Evolutionary conservation across 23 tunicate species (phyloP).

Genomic region (Corella eumyota): DNA sequence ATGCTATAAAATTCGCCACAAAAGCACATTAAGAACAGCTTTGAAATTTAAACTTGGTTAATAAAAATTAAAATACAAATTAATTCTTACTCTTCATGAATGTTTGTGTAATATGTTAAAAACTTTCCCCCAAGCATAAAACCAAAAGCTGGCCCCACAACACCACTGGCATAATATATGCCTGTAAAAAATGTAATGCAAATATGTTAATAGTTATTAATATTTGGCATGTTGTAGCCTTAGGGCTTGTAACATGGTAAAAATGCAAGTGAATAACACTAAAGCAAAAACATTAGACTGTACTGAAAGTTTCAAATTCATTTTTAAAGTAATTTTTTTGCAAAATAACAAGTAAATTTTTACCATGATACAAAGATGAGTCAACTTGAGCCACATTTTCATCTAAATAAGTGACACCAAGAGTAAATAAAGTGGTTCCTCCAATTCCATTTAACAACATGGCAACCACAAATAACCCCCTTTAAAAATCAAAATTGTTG

Average conservation of each 20-base stretch:
- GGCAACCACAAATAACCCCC: constrained; percentile 61
- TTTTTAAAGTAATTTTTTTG: too few relatives aligned
- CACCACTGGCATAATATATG: constrained; percentile 44
- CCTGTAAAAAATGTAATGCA: constrained; percentile 19
- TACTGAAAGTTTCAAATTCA: too few relatives aligned
- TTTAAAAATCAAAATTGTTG: constrained; percentile 2
- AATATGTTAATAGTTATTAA: background rate
- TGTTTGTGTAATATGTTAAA: constrained; percentile 39
- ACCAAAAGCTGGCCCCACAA: constrained; percentile 76
- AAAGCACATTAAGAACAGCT: too few relatives aligned
- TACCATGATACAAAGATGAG: constrained; percentile 70
- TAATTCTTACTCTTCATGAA: constrained; percentile 21
- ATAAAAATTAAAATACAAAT: background rate
- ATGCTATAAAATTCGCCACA: background rate
- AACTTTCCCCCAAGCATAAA: constrained; percentile 50
- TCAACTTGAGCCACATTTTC: constrained; percentile 62
- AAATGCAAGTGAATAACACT: too few relatives aligned
- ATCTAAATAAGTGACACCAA: constrained; percentile 71
- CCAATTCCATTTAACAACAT: constrained; percentile 67
- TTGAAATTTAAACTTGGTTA: too few relatives aligned
- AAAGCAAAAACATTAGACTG: too few relatives aligned
- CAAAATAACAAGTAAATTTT: constrained; percentile 1
- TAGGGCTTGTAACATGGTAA: background rate
- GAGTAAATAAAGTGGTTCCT: constrained; percentile 62
- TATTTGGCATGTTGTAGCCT: background rate